Conservation (phyloP, 2,797 vertebrate genomes). For the Enteromius argenteus region DNA sequence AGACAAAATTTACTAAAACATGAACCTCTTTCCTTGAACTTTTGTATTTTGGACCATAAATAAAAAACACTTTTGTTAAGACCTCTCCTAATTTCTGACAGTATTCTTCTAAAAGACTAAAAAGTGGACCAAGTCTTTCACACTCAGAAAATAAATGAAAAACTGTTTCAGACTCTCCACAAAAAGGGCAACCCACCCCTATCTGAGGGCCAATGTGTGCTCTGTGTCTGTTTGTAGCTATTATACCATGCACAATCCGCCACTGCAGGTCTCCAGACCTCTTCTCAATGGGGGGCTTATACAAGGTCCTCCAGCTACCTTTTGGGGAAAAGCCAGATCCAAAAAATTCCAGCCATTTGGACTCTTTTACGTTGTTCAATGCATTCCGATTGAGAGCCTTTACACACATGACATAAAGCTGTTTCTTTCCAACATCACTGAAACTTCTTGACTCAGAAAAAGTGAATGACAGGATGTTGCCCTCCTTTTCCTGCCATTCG, state of each 20-base stretch:
- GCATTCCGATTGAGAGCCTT: no score
- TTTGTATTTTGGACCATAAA: not conserved
- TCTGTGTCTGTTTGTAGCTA: not conserved
- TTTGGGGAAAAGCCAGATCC: not conserved
- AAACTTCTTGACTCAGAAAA: no score
- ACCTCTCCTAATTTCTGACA: not conserved
- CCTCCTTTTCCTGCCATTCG: no score
- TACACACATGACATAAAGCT: no score
- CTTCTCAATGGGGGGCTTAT: not conserved
- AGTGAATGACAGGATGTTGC: no score
- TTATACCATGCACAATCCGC: not conserved
- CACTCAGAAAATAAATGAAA: not conserved
- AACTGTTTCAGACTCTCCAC: not conserved
- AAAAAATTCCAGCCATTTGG: not conserved
- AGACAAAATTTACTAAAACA: not conserved
- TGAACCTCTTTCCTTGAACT: not conserved
- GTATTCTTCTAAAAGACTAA: not conserved
- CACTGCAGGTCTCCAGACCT: not conserved
- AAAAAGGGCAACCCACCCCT: not conserved
- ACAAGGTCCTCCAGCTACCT: not conserved
- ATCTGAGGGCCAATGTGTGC: not conserved
- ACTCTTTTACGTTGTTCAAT: not conserved
- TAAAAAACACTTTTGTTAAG: not conserved
- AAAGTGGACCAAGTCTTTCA: not conserved
- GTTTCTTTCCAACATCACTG: no score